Percentiles rank a stretch among this genome's conserved stretches.
Conservation (phyloP, 2,888 invertebrate species). For the Mythimna vitellina region DNA sequence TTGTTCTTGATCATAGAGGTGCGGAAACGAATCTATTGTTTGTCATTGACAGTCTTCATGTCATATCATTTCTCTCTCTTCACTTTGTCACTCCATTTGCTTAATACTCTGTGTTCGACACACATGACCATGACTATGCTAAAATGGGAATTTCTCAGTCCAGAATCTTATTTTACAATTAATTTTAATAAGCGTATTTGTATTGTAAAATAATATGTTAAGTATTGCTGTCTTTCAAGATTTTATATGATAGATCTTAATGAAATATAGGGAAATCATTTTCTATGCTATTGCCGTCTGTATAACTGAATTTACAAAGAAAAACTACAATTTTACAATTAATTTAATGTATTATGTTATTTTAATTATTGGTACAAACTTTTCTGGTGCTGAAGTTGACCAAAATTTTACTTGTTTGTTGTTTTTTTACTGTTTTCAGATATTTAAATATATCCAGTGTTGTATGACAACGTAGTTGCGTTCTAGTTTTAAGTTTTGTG, state of each 20-base stretch:
- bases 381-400: slow-evolving; percentile 61
- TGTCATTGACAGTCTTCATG: background rate
- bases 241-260: slow-evolving; percentile 20
- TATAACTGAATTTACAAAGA: slow-evolving; percentile 6
- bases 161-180: slow-evolving; percentile 16
- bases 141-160: slow-evolving; percentile 25
- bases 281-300: background rate
- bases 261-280: background rate
- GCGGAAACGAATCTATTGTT: background rate
- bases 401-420: slow-evolving; percentile 47
- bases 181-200: slow-evolving; percentile 23
- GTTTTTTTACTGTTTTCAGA: slow-evolving; percentile 24
- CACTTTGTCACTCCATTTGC: slow-evolving; percentile 30
- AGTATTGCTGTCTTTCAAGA: background rate
- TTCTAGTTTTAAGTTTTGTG: slow-evolving; percentile 38
- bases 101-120: slow-evolving; percentile 25
- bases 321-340: background rate
- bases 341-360: slow-evolving; percentile 22
- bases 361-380: slow-evolving; percentile 52
- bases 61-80: background rate
- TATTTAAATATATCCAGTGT: slow-evolving; percentile 32
- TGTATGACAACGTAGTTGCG: slow-evolving; percentile 21
- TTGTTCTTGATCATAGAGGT: background rate
- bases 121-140: slow-evolving; percentile 36
- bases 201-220: slow-evolving; percentile 4